Evolutionary conservation across 2,113 vertebrate genomes (phyloP).

Genomic region (Propithecus coquereli): DNA sequence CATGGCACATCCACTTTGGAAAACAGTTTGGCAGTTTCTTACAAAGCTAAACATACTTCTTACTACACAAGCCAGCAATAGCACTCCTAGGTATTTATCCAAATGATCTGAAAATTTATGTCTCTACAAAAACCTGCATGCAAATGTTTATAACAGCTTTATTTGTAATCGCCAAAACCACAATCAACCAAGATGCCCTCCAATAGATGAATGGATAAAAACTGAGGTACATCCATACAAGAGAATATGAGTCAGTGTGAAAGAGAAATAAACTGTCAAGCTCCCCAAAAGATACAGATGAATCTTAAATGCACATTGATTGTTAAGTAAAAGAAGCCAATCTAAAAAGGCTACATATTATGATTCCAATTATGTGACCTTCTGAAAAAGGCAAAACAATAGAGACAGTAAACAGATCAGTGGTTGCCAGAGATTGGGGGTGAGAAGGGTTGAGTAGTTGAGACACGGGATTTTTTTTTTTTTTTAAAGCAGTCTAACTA

Average conservation of each 20-base stretch:
- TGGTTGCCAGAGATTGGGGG: background rate
- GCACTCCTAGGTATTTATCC: background rate
- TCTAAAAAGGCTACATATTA: background rate
- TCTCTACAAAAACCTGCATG: background rate
- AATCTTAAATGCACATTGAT: background rate
- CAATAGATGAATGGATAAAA: background rate
- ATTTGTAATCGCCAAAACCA: background rate
- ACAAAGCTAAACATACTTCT: background rate
- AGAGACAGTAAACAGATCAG: background rate
- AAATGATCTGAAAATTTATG: background rate
- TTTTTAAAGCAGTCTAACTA: background rate
- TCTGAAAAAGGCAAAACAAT: background rate
- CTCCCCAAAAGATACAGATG: background rate
- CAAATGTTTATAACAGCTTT: background rate
- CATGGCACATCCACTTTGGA: background rate
- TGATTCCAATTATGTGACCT: background rate
- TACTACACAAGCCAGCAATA: too few relatives aligned
- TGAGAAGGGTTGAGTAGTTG: background rate
- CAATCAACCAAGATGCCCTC: background rate
- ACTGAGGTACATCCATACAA: background rate
- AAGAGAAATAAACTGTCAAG: background rate
- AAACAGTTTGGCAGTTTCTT: background rate
- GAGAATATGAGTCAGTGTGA: background rate
- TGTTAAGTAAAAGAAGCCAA: background rate
- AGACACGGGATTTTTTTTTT: background rate